These are phyloP conservation scores for Heterochromis multidens DNA, from an alignment of 2,113 vertebrate species.

Conservation along the genomic window DNA sequence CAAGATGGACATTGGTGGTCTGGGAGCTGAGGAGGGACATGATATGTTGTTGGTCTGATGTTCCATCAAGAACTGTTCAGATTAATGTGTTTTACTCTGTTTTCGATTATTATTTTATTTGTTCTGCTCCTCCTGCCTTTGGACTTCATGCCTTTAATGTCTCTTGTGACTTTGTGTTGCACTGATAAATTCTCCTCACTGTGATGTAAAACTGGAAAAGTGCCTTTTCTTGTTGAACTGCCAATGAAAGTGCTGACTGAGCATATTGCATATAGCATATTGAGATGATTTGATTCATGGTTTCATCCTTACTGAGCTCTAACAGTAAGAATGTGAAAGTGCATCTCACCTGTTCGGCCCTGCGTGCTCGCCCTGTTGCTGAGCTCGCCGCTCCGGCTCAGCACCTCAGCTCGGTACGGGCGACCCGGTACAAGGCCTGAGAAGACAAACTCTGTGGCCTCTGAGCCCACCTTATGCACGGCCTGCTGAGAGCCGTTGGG, in stretches of 20 bases:
- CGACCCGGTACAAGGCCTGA: slow-evolving; percentile 83
- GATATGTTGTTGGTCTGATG: not conserved
- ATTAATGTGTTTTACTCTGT: not conserved
- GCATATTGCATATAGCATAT: too few relatives aligned
- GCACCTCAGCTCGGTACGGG: slow-evolving; percentile 81
- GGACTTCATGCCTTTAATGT: not conserved
- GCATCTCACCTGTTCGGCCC: slow-evolving; percentile 84
- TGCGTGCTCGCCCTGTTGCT: slow-evolving; percentile 74
- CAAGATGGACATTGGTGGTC: slow-evolving; percentile 80
- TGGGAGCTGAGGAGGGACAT: slow-evolving; percentile 77
- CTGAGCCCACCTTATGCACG: slow-evolving; percentile 57
- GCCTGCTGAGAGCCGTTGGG: slow-evolving; percentile 81
- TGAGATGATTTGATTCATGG: not conserved
- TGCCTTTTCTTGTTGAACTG: not conserved
- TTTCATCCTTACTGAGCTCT: not conserved
- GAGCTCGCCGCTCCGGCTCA: slow-evolving; percentile 86
- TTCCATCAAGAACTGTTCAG: not conserved
- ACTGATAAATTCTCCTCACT: not conserved
- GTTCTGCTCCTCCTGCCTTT: not conserved
- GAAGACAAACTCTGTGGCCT: slow-evolving; percentile 76
- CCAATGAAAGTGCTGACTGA: not conserved
- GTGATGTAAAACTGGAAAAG: not conserved
- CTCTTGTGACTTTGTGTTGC: not conserved
- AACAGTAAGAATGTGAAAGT: not conserved
- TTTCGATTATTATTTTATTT: not conserved